Conservation (phyloP, 2,797 vertebrate species). For the Neopelma chrysocephalum region DNA sequence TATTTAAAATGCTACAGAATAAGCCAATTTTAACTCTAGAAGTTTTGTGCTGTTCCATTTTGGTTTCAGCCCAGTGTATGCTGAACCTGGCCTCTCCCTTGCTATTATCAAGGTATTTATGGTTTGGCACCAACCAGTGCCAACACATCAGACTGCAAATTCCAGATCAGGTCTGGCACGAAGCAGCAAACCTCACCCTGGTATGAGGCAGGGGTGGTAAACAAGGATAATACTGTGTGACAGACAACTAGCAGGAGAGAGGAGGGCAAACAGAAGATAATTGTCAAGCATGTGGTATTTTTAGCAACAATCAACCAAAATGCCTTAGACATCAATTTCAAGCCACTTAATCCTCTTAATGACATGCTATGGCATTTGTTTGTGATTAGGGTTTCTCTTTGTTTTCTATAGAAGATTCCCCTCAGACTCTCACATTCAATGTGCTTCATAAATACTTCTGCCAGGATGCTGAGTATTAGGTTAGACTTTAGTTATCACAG, state of each 20-base stretch:
- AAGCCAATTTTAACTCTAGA: neutral
- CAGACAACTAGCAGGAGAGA: conserved; percentile 33
- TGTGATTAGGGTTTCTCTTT: conserved; percentile 20
- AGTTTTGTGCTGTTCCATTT: neutral
- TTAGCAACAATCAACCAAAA: conserved; percentile 55
- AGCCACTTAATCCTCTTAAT: conserved; percentile 55
- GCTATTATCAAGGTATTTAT: conserved; percentile 15
- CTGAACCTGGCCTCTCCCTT: neutral
- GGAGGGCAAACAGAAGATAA: conserved; percentile 29
- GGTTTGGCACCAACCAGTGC: neutral
- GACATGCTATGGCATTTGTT: conserved; percentile 20
- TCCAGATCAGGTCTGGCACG: neutral
- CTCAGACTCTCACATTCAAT: neutral
- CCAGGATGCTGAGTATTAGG: neutral
- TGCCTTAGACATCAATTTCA: conserved; percentile 49
- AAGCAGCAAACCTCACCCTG: neutral
- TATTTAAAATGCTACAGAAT: neutral
- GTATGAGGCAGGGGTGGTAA: neutral
- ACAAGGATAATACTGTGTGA: neutral
- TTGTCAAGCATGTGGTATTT: conserved; percentile 46
- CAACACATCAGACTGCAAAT: conserved; percentile 24
- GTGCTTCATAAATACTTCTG: conserved; percentile 19
- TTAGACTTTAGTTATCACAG: conserved; percentile 39
- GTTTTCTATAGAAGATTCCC: conserved; percentile 48
- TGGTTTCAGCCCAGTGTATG: neutral